These are phyloP conservation scores for Carcina quercana DNA, from an alignment of 2,888 invertebrate genomes.

Conservation along the genomic window DNA sequence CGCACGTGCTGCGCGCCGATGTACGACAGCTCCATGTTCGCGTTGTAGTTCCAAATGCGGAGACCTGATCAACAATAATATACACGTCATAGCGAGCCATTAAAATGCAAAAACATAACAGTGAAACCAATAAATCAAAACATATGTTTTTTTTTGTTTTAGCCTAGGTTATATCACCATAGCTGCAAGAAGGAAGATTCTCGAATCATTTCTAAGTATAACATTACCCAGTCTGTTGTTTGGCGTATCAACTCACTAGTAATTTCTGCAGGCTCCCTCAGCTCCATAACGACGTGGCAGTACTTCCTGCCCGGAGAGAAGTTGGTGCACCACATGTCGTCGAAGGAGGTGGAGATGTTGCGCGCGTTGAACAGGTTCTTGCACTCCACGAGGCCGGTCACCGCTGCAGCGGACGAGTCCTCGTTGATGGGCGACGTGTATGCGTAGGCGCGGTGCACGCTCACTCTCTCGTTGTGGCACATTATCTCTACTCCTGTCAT, in stretches of 20 bases:
- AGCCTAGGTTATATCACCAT: too few relatives aligned
- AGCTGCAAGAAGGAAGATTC: too few relatives aligned
- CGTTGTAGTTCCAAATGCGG: slow-evolving; percentile 89
- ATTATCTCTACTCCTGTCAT: slow-evolving; percentile 65
- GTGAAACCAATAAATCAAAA: too few relatives aligned
- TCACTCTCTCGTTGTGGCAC: slow-evolving; percentile 38
- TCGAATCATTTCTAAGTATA: too few relatives aligned
- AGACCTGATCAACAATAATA: slow-evolving; percentile 54
- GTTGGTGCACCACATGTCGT: slow-evolving; percentile 79
- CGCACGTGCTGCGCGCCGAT: slow-evolving; percentile 74
- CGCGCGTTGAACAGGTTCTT: slow-evolving; percentile 77
- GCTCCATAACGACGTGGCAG: slow-evolving; percentile 54
- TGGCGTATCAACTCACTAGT: slow-evolving; percentile 61
- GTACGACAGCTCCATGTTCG: slow-evolving; percentile 78
- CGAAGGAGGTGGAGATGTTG: slow-evolving; percentile 79
- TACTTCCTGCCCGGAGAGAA: slow-evolving; percentile 42
- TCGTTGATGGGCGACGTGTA: slow-evolving; percentile 41
- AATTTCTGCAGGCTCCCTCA: slow-evolving; percentile 46
- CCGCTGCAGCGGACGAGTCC: slow-evolving; percentile 21
- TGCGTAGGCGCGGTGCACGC: slow-evolving; percentile 45
- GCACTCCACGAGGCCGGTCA: slow-evolving; percentile 45
- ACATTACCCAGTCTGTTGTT: too few relatives aligned
- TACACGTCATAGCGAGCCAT: too few relatives aligned
- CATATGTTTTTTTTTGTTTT: too few relatives aligned
- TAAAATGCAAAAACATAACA: too few relatives aligned